phyloP scores from a whole-genome alignment of 2,113 vertebrate genomes.

The Sminthopsis crassicaudata region DNA sequence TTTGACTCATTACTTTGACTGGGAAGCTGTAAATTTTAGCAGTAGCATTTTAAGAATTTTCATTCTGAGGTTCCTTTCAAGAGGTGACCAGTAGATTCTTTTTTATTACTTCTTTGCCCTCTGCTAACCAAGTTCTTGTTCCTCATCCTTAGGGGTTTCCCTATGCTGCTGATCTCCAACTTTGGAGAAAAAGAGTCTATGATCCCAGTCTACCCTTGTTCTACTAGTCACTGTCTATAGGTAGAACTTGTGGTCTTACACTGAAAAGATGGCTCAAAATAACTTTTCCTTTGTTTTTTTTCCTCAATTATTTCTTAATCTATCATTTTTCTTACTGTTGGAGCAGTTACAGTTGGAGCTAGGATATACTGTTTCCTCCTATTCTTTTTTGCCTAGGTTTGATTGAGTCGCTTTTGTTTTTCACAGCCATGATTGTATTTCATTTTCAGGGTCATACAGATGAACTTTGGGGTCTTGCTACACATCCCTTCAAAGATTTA shows the following conservation, averaged over 20 bases:
- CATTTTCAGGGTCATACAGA: slow-evolving; percentile 95
- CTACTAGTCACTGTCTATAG: not conserved
- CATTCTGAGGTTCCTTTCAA: not conserved
- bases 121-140: not conserved
- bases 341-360: not conserved
- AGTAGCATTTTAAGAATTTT: not conserved
- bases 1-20: not conserved
- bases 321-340: not conserved
- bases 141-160: not conserved
- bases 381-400: not conserved
- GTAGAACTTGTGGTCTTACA: not conserved
- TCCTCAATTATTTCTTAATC: not conserved
- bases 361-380: not conserved
- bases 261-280: not conserved
- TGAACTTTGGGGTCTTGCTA: slow-evolving; percentile 97
- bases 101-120: not conserved
- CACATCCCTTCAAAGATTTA: slow-evolving; percentile 94
- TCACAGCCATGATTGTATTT: slow-evolving; percentile 48
- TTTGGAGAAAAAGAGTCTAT: not conserved
- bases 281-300: not conserved
- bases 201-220: not conserved
- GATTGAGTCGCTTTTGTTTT: slow-evolving; percentile 19
- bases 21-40: not conserved
- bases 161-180: not conserved
- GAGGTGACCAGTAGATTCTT: not conserved